phyloP scores from a whole-genome alignment of 2,797 vertebrate genomes.

The Pantherophis vulpinus region DNA sequence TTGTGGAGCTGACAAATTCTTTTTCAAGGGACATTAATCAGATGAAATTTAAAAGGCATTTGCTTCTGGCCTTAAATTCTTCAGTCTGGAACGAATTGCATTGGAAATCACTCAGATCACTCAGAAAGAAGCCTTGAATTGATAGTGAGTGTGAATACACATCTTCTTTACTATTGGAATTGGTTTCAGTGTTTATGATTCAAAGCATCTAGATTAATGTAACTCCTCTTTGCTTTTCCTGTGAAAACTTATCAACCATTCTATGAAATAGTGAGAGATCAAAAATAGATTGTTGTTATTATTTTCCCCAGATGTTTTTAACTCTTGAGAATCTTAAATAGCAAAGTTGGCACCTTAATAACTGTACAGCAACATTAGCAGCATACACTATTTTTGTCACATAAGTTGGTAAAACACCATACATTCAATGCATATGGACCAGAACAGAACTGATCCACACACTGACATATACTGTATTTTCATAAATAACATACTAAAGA shows the following conservation, averaged over 20 bases:
- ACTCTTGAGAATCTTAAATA: background rate
- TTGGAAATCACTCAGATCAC: conserved; percentile 56
- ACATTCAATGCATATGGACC: background rate
- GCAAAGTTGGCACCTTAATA: background rate
- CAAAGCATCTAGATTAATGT: conserved; percentile 21
- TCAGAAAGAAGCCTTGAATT: conserved; percentile 45
- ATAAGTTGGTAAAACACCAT: background rate
- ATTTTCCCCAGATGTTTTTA: conserved; percentile 1
- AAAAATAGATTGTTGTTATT: background rate
- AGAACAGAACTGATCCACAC: background rate
- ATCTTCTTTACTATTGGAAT: conserved; percentile 26
- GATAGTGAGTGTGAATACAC: conserved; percentile 34
- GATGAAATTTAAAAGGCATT: conserved; percentile 54
- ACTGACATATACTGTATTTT: background rate
- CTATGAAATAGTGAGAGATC: conserved; percentile 26
- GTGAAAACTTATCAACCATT: conserved; percentile 30
- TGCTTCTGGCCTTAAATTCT: conserved; percentile 58
- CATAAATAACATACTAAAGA: background rate
- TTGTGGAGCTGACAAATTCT: conserved; percentile 57
- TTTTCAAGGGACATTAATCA: conserved; percentile 61
- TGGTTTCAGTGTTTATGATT: conserved; percentile 25
- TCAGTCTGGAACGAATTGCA: conserved; percentile 53
- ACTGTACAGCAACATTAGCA: background rate
- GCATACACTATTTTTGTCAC: background rate
- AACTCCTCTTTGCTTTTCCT: conserved; percentile 24